phyloP scores from a whole-genome alignment of 2,113 vertebrate genomes.

The Entomyzon cyanotis region DNA sequence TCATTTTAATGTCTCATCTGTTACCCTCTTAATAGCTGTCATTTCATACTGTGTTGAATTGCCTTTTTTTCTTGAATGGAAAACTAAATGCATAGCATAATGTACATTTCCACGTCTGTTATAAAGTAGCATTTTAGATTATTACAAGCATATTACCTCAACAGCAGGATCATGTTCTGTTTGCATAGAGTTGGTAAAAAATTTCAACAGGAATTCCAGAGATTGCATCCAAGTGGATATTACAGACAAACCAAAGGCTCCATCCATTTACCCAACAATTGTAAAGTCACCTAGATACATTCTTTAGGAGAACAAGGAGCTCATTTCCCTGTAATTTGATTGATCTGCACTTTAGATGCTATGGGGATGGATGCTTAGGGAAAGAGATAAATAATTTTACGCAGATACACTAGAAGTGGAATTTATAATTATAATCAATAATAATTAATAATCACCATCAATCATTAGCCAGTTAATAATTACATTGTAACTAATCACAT shows the following conservation, averaged over 20 bases:
- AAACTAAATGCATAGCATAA: background rate
- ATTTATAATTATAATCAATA: background rate
- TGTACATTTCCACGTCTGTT: background rate
- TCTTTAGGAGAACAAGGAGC: background rate
- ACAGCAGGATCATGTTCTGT: background rate
- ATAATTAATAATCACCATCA: background rate
- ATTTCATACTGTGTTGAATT: background rate
- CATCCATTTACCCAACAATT: background rate
- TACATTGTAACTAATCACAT: background rate
- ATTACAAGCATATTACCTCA: background rate
- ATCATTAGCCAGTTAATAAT: background rate
- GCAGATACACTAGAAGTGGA: background rate
- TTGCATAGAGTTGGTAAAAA: background rate
- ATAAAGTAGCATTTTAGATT: background rate
- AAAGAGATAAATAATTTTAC: background rate
- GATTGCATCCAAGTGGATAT: background rate
- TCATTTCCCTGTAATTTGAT: background rate
- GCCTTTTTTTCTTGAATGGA: background rate
- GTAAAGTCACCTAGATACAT: background rate
- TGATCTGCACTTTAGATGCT: background rate
- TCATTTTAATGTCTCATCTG: background rate
- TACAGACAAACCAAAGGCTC: background rate
- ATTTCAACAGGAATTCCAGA: background rate
- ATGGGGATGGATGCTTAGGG: background rate
- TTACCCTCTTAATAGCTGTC: background rate